These are phyloP conservation scores for Micrasema longulum DNA, from an alignment of 1,140 invertebrate genomes.

Conservation along the genomic window DNA sequence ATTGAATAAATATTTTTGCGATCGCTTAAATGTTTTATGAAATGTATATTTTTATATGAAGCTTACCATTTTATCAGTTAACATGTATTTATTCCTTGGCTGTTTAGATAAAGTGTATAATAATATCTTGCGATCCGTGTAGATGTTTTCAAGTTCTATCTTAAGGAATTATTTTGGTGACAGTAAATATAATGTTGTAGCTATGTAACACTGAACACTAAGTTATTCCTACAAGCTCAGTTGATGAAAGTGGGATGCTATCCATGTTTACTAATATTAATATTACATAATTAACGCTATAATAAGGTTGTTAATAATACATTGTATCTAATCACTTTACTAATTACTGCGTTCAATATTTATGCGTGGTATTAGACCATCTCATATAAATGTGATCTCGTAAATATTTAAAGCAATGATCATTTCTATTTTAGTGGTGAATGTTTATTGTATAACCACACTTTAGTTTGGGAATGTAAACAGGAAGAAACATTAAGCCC, in stretches of 20 bases:
- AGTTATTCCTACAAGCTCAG: no score
- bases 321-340: constrained; percentile 1
- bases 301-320: neutral
- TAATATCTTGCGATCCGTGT: no score
- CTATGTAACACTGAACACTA: no score
- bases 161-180: no score
- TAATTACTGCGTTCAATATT: no score
- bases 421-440: constrained; percentile 21
- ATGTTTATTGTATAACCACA: constrained; percentile 21
- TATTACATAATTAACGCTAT: neutral
- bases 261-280: neutral
- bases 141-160: no score
- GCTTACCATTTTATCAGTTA: constrained; percentile 1
- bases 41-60: constrained; percentile 1
- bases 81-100: no score
- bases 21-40: neutral
- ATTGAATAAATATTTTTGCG: no score
- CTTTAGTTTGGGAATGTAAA: constrained; percentile 15
- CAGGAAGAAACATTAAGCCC: neutral
- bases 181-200: no score
- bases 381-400: constrained; percentile 17
- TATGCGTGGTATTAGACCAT: neutral
- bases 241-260: neutral
- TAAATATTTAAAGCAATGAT: constrained; percentile 1
- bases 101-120: no score